Base-by-base conservation (phyloP, 1,140 invertebrate species). In the Tribolium madens region DNA sequence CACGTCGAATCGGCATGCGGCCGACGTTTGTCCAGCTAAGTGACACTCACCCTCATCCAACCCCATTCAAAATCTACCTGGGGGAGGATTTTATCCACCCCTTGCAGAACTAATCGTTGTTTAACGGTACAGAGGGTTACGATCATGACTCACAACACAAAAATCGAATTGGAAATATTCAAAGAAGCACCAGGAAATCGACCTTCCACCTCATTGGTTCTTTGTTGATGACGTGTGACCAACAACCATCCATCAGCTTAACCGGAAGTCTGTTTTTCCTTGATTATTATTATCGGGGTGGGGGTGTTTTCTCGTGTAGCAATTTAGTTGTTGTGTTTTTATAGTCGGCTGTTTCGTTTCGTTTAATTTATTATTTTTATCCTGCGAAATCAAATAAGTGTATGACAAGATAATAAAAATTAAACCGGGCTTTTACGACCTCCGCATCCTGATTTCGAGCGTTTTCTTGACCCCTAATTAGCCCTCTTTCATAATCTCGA, bases 101-200 rank as follows among this genome's bases (percentile, higher is more conserved):
- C 79, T 42, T 81, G 83, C 81, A 80, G 81, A 83, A 84, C 83
- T 82, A 84, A 84, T 84, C 83, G 81, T 69, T 78, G 79, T 80
- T 81, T 83, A 83, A 83, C 83, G 80, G 81, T 79, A 81, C 80
- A 52, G 71, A 73, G 77, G 76, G 80, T 76, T 70, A 82, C n/a
- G 9, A 42, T 42, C 36, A 42, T 42, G 36, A 42, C 9, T 42
- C 36, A 42, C 36, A 10, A 36, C 6, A 36, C 6, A 42, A 42
- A 42, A 42, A 42, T 42, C 36, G 36, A 42, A 42, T 42, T 42
- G n/a, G 9, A 42, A 42, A 42, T 72, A 72, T 72, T 72, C 70
- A 71, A 48, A 47, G 17, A 18, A 64, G 57, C 10, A 33, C 69
- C 76, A 74, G 76, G 76, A 78, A 78, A 78, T 74, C 42, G 76